Base-by-base conservation (phyloP, 2,888 invertebrate species). In the Stenichneumon culpator region DNA sequence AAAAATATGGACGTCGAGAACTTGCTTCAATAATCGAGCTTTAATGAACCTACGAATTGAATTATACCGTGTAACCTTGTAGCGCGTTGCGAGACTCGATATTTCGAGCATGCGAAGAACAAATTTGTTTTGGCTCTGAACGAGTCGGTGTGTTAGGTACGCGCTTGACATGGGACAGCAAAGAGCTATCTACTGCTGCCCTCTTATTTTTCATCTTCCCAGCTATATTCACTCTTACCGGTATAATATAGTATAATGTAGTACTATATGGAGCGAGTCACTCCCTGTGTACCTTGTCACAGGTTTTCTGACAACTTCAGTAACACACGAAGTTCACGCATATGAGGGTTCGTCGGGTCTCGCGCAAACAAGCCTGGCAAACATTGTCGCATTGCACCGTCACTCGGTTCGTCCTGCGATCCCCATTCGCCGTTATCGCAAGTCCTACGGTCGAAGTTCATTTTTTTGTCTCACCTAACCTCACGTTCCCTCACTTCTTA, bases 251-350 rank as follows among this genome's bases (percentile, higher is more conserved):
- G 39, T 39, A 39, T 39, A 11, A 39, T 39, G 11, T 39, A 39
- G 79, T 75, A 57, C 68, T 16, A 74, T 65, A 79, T 74, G 75
- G 79, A 77, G 68, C 68, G 78, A 82, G 78, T 81, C 79, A 75
- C 79, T 85, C 70, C 70, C 74, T 89, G 90, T 90, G 84, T 90
- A 88, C 87, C 87, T 89, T 89, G 90, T 88, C 89, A 89, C 85
- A 85, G 90, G 88, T 89, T 90, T 89, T 89, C 88, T 87, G 89
- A 89, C 89, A 87, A 87, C 88, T 87, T 90, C 88, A 87, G 87
- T 83, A 75, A 57, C 57, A 9, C 57, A 57, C 14, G 57, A 11
- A 57, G 60, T 73, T 90, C 86, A 84, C 86, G 83, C 88, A 88
- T 87, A 88, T 70, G 74, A 65, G 65, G 79, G 57, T 22, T 82